Percentiles rank a stretch among this genome's conserved stretches.
Conservation (phyloP, 2,113 vertebrate genomes). For the Ondatra zibethicus region DNA sequence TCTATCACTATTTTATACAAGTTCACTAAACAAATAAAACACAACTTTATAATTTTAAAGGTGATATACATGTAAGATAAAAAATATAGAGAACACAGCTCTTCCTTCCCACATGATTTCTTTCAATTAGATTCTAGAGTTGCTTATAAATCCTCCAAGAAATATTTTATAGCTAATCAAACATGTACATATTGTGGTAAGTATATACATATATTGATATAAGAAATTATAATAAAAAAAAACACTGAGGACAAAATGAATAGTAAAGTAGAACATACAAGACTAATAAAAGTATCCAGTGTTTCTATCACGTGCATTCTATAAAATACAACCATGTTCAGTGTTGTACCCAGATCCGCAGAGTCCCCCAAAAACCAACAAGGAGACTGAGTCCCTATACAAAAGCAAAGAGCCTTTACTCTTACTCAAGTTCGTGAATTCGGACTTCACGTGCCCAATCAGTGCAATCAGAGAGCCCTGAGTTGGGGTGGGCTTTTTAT, state of each 20-base stretch:
- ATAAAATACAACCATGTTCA: neutral
- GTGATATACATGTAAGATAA: neutral
- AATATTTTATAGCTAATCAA: constrained; percentile 30
- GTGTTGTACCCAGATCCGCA: no score
- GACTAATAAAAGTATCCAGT: constrained; percentile 33
- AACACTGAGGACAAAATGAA: constrained; percentile 14
- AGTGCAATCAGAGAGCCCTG: no score
- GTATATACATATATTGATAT: neutral
- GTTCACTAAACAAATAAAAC: neutral
- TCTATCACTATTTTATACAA: neutral
- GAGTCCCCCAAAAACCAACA: no score
- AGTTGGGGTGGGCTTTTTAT: no score
- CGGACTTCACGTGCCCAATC: no score
- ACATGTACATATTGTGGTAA: neutral
- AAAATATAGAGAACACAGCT: constrained; percentile 24
- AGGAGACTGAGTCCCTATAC: no score
- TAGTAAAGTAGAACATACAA: constrained; percentile 20
- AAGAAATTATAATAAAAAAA: constrained; percentile 39
- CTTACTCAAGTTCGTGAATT: no score
- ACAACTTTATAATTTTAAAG: constrained; percentile 18
- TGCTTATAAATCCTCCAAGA: constrained; percentile 59
- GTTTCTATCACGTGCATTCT: neutral
- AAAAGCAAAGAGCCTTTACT: no score
- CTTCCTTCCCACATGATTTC: constrained; percentile 25
- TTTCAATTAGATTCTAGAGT: constrained; percentile 24